Evolutionary conservation across 2,888 invertebrate species (phyloP), one percentile per base, ranked within the genome.

Genomic region (Bellardia pandia): DNA sequence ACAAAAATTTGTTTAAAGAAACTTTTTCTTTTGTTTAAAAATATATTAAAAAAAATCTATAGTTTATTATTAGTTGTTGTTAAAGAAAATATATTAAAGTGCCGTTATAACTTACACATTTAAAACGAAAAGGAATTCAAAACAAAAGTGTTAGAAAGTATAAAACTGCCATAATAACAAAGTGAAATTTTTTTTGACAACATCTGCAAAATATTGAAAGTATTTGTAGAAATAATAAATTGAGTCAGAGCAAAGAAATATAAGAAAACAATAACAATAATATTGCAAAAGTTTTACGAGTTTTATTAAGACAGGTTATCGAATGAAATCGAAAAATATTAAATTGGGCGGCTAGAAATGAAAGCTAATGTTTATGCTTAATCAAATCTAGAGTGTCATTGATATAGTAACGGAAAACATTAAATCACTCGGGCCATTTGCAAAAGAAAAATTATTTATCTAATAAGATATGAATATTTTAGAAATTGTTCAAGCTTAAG

Each of bases 31-130:
- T 60, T 56, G 8, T 60, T 11, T 30, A 5, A 33, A 60, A 45
- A 23, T 23, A 11, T 42, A 8, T 6, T 7, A 45, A 56, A 72
- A 75, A 48, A 58, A 74, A 75, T 33, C 3, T 45, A 16, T 75
- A 60, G 9, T 75, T 51, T 48, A 30, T 60, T 33, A 42, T 45
- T 23, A 53, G 64, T 48, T 37, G 16, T 56, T 56, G 64, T 56
- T 40, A 4, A 76, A 72, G 45, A 58, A 77, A 72, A 72, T 48
- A 58, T 56, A 66, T 83, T 66, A 77, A 83, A 77, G 45, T 77
- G 40, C 64, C 56, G 40, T 77, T 64, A 83, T 16, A 64, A 71
- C 45, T 71, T 45, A 51, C 8, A 69, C 4, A 6, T 40, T 66
- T 9, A 14, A 64, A 53, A 5, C 2, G 3, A 42, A 76, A 60